Percentiles rank a stretch among this genome's conserved stretches.
phyloP scores from a whole-genome alignment of 2,113 vertebrate species.

The Ammodytes marinus region DNA sequence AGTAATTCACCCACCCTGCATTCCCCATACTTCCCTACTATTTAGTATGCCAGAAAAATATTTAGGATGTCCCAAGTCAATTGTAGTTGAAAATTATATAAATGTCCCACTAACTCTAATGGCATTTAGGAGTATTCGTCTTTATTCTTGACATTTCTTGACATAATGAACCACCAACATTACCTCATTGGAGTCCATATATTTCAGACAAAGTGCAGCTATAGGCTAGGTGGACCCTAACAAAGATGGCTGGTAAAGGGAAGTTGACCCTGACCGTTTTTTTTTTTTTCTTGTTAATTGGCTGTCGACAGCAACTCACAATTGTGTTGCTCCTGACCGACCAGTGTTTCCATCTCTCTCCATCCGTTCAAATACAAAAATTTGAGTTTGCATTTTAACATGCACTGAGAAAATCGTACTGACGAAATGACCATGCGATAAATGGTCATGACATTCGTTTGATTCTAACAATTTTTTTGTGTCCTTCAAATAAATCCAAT shows the following conservation, averaged over 20 bases:
- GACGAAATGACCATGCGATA: not conserved
- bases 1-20: conserved; percentile 42
- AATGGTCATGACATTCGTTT: not conserved
- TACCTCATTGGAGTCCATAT: conserved; percentile 35
- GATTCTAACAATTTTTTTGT: not conserved
- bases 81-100: too few species aligned
- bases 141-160: too few species aligned
- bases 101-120: too few species aligned
- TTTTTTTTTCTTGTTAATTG: not conserved
- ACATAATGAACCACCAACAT: conserved; percentile 22
- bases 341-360: conserved; percentile 7
- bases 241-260: not conserved
- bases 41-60: too few species aligned
- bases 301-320: conserved; percentile 1
- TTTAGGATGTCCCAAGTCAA: too few species aligned
- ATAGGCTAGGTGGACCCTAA: not conserved
- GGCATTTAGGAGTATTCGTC: too few species aligned
- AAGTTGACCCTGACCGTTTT: not conserved
- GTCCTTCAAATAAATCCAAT: not conserved
- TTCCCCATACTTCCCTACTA: not conserved
- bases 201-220: conserved; percentile 32
- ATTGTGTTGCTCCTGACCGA: conserved; percentile 21
- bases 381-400: not conserved
- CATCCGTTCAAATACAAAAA: not conserved
- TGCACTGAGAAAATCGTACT: not conserved